These are phyloP conservation scores for Phortica variegata DNA, from an alignment of 1,140 invertebrate genomes.

Conservation along the genomic window DNA sequence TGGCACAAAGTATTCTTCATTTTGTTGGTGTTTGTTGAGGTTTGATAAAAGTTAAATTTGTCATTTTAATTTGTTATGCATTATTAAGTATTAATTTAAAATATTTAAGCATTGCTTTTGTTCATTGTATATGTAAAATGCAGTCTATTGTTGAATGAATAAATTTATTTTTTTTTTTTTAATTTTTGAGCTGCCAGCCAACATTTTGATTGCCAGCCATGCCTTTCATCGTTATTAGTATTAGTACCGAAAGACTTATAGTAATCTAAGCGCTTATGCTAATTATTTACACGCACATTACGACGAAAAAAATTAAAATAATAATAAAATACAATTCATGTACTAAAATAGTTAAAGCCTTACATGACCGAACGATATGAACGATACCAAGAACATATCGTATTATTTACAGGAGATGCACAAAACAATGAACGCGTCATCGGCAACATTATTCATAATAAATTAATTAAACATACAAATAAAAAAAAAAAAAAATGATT, in stretches of 20 bases:
- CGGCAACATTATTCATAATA: too few species aligned
- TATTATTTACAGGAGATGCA: not conserved
- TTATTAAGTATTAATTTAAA: too few species aligned
- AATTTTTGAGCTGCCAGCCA: slow-evolving; percentile 36
- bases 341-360: slow-evolving; percentile 32
- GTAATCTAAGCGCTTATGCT: slow-evolving; percentile 33
- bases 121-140: too few species aligned
- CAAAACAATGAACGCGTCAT: not conserved
- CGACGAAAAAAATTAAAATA: slow-evolving; percentile 1
- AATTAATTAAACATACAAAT: slow-evolving; percentile 31
- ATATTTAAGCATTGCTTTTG: too few species aligned
- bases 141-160: too few species aligned
- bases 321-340: slow-evolving; percentile 19
- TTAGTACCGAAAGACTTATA: slow-evolving; percentile 32
- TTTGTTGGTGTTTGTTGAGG: too few species aligned
- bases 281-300: slow-evolving; percentile 18
- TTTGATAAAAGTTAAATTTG: too few species aligned
- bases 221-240: too few species aligned
- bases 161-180: slow-evolving; percentile 21
- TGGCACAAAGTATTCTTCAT: too few species aligned
- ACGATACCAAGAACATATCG: too few species aligned
- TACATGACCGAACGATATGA: slow-evolving; percentile 33
- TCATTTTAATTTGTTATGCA: too few species aligned
- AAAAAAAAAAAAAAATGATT: slow-evolving; percentile 29
- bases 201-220: too few species aligned